Evolutionary conservation across 1,140 invertebrate genomes (phyloP), one percentile per base, ranked within the genome.

Genomic region (Drosophila auraria): DNA sequence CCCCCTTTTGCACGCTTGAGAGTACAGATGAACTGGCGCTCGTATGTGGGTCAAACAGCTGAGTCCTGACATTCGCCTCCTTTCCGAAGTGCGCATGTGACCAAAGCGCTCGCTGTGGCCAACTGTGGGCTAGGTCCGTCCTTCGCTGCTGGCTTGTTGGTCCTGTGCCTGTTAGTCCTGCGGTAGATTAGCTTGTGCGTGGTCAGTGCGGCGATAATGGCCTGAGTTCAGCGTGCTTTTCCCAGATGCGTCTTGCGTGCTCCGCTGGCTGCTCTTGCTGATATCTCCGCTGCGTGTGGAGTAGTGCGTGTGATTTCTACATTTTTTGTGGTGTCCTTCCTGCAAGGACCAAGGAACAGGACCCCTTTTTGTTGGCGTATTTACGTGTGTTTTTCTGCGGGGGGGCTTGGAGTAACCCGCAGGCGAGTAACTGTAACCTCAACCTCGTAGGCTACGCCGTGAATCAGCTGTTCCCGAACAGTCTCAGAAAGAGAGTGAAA

Each of bases 21-120:
- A 87, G 83, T 87, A 60, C 83, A 83, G 42, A 47, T 84, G 84
- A 61, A 87, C 83, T 78, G 65, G 76, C 57, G 50, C 60, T 73
- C 61, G 53, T 63, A 89, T 89, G 82, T 90, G 84, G 84, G 84
- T 89, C 84, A 89, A 84, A 75, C 84, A 87, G 84, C 84, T 89
- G 84, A 61, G 50, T 70, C 59, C 65, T 68, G 64, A 38, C 74
- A 60, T 9, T 9, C 36, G 25, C 2, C 6, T 54, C 30, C 20
- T 11, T 3, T 2, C 30, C 30, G 8, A 8, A 33, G 30, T 91
- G 89, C 90, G 90, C 90, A 92, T 92, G 90, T 92, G 89, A 87
- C 86, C 84, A 64, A 68, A 73, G 40, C 47, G 27, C 64, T 47
- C 54, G 11, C 49, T n/a, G 27, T 47, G 23, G 82, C 71, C 74